Base-by-base conservation (phyloP, 2,888 invertebrate species). In the Melipona bicolor region DNA sequence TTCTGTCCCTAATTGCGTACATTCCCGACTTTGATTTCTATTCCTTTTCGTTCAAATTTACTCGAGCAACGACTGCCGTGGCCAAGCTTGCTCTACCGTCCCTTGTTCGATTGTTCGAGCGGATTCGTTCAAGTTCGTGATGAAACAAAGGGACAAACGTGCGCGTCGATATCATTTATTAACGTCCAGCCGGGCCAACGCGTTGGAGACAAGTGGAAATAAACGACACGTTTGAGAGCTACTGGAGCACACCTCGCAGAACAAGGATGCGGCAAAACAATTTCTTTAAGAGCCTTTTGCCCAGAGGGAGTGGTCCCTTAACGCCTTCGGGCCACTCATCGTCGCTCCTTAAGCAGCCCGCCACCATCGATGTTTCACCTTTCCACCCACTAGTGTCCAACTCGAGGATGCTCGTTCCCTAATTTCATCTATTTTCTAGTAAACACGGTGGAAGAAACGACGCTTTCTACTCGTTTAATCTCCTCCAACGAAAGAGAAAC, bases 221-320 rank as follows among this genome's bases (percentile, higher is more conserved):
- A 90, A 90, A 89, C 81, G 89, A 64, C 77, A 61, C 64, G 77
- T 84, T 81, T 72, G 83, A 83, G 80, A 75, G 69, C n/a, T 59
- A 24, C 65, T 59, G 56, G 68, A 77, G 74, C 80, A 75, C 74
- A 76, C 69, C 83, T 81, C 59, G 64, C 70, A 43, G 74, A 67
- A 50, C 79, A 79, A 84, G 79, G 84, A 86, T 79, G 82, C 83
- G 84, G 77, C 78, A 77, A 86, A 81, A 89, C 89, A 89, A 89
- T 89, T 89, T 87, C 89, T 89, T 87, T 88, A 87, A 89, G 84
- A 89, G 87, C 86, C 81, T 77, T 73, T 65, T 65, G 74, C 62
- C 62, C 64, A 52, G 67, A 54, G 79, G 81, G 74, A 81, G 81
- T 75, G 81, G 86, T 84, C 81, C 77, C 77, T 84, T 84, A 79